A percentile compares a stretch with the other conserved stretches of the same genome.
These are phyloP conservation scores for Ostrea edulis DNA, from an alignment of 1,140 invertebrate species.

Conservation along the genomic window DNA sequence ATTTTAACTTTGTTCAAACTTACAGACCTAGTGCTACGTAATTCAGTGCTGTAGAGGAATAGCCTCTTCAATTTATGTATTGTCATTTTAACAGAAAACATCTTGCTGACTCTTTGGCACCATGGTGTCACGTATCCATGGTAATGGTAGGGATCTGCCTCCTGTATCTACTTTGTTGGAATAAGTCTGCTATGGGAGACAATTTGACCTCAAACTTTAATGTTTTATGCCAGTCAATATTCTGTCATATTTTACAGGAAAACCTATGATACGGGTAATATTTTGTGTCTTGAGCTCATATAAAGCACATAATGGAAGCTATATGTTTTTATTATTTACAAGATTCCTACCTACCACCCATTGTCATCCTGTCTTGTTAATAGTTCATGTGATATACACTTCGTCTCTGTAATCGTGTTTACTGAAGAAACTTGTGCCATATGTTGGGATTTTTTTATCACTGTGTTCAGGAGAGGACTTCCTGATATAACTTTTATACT, in stretches of 20 bases:
- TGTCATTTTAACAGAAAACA: background rate
- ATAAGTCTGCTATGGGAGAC: background rate
- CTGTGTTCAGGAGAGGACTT: constrained; percentile 3
- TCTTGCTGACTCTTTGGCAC: background rate
- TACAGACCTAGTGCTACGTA: background rate
- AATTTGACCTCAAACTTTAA: background rate
- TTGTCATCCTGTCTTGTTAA: constrained; percentile 7
- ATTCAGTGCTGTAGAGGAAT: background rate
- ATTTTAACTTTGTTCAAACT: background rate
- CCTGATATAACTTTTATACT: constrained; percentile 20
- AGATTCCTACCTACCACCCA: constrained; percentile 23
- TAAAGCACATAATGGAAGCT: background rate
- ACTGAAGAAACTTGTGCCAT: constrained; percentile 28
- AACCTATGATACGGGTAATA: constrained; percentile 34
- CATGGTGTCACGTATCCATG: background rate
- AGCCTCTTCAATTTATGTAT: background rate
- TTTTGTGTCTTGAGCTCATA: constrained; percentile 33
- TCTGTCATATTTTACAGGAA: constrained; percentile 9
- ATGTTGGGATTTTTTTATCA: constrained; percentile 15
- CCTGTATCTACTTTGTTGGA: background rate
- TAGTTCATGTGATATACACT: constrained; percentile 22
- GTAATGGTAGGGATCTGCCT: constrained; percentile 31
- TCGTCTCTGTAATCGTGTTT: constrained; percentile 32
- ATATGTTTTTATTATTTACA: background rate
- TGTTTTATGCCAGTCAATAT: constrained; percentile 19